Base-by-base conservation (phyloP, 1,140 invertebrate species). In the Radopholus similis region DNA sequence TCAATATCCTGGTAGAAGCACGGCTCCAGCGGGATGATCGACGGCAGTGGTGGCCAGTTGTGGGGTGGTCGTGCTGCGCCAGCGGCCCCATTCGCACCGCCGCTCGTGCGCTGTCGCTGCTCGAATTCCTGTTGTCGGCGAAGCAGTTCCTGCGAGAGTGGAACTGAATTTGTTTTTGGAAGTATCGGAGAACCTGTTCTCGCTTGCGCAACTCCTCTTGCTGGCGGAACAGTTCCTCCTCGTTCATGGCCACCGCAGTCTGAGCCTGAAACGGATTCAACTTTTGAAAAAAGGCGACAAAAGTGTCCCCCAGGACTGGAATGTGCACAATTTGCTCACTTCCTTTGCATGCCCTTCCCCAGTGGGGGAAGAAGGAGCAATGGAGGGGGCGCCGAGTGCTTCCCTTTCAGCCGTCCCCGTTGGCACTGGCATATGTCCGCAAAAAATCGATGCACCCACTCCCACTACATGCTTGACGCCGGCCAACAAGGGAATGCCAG, bases 1-100 rank as follows among this genome's bases (percentile, higher is more conserved):
- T 93, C 91, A 72, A 99, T 97, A 84, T 98, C 95, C 86, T 78
- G 72, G 85, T 97, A 97, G 84, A 98, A 98, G 84, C 95, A 99
- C 1, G 95, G 95, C 80, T 95, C 91, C 56, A 96, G 87, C 40
- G 86, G 86, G 77, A 91, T 93, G 74, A 89, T 93, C 73, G 89
- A 89, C 35, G 95, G 95, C 63, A 99, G 83, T 13, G 95, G 95
- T 2, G 95, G 95, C 93, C 94, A 99, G 85, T 99, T 99, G 23
- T 78, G 66, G 18, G 62, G 47, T 11, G 54, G 44, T 21, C 68
- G 63, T 32, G 28, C 44, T n/a, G 42, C 42, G 28, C 32, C n/a
- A 15, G 6, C 35, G 5, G 26, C 47, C 23, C 72, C 76, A 53
- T n/a, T 2, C 38, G 64, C 15, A 56, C 55, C 30, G 66, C 66